A percentile compares a stretch with the other conserved stretches of the same genome.
Evolutionary conservation across 2,797 vertebrate species (phyloP).

Genomic region (Microhierax caerulescens): DNA sequence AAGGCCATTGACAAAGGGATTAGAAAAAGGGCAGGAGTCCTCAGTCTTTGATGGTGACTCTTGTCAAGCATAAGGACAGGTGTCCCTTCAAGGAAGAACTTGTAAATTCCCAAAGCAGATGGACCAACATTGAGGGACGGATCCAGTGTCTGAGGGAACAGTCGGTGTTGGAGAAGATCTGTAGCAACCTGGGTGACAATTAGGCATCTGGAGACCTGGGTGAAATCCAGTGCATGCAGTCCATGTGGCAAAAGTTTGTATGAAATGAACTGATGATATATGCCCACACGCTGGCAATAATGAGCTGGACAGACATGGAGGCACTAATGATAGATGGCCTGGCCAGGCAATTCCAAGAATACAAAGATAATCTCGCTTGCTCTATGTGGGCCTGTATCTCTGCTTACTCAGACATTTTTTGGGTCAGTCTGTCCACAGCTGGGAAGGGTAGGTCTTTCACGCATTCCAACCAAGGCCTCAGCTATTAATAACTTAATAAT

Average conservation of each 20-base stretch:
- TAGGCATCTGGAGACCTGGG: background rate
- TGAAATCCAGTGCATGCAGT: background rate
- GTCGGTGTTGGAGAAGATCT: background rate
- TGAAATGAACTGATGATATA: background rate
- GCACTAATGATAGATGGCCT: background rate
- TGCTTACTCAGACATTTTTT: no score
- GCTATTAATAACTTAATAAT: no score
- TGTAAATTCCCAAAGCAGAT: no score
- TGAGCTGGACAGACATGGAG: background rate
- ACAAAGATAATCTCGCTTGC: background rate
- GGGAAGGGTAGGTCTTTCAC: no score
- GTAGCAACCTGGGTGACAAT: background rate
- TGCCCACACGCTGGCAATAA: background rate
- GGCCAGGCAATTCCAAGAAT: background rate
- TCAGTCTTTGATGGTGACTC: no score
- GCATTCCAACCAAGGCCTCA: no score
- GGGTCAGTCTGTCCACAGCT: no score
- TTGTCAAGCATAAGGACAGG: no score
- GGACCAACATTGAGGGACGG: background rate
- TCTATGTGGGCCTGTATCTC: background rate
- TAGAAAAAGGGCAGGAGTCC: no score
- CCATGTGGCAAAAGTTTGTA: background rate
- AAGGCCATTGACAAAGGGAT: no score
- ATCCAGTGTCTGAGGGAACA: background rate
- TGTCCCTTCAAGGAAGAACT: no score